Evolutionary conservation across 2,113 vertebrate species (phyloP), one percentile per base, ranked within the genome.

Genomic region (Tinamus guttatus): DNA sequence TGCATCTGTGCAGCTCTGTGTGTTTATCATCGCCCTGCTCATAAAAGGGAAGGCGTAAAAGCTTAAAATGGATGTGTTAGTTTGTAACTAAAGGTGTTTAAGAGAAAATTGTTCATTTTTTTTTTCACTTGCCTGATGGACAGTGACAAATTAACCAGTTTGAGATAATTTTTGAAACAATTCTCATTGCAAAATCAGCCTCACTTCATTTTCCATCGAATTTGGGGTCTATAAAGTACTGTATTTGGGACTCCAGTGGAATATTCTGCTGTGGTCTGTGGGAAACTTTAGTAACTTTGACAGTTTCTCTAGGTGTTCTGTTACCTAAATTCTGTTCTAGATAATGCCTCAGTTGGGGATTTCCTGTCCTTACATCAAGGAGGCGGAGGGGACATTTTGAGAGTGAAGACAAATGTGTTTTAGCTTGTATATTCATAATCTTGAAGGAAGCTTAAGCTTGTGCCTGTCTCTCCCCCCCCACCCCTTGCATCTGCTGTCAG

Each of bases 351-450:
- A 11, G 20, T 79, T 13, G 20, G 18, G 17, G 10, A 67, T 94
- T 81, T 87, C 11, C 51, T 52, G 11, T 82, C 10, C 5, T 67
- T 65, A 38, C 18, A 51, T 28, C 3, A 54, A 22, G 28, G 38
- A 43, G 45, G 30, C 32, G 15, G 28, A 32, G 16, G 30, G 28
- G 30, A 3, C 32, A 19, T 32, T 58, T 58, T 28, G 17, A 62
- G 13, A 24, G 5, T 22, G 27, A 85, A 58, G 49, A n/a, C 32
- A 34, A 47, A 17, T 43, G 1, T 69, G 30, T 67, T 87, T 78
- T 32, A 81, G 30, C 9, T 11, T 0, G 0, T 28, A 4, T 54
- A 11, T 13, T 71, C 62, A n/a, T 28, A 67, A 77, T n/a, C 59
- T 74, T 80, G 67, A 88, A 86, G 43, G 71, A 79, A 81, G 60